A percentile compares a stretch with the other conserved stretches of the same genome.
These are phyloP conservation scores for Andrena hattorfiana DNA, from an alignment of 2,888 invertebrate species.

Conservation along the genomic window DNA sequence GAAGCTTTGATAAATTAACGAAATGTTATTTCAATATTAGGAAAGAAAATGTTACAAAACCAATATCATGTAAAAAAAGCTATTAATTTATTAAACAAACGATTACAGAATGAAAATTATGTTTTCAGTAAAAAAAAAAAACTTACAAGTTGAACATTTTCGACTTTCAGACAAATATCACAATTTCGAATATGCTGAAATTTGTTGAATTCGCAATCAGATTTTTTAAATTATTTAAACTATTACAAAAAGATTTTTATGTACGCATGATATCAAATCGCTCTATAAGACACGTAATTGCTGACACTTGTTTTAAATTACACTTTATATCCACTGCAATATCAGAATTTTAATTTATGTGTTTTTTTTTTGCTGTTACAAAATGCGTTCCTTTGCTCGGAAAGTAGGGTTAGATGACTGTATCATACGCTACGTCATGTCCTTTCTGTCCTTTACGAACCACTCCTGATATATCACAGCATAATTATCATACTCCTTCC, in stretches of 20 bases:
- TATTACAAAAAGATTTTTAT: slow-evolving; percentile 3
- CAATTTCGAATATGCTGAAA: slow-evolving; percentile 1
- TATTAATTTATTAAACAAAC: slow-evolving; percentile 12
- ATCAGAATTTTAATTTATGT: slow-evolving; percentile 4
- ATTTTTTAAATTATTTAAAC: slow-evolving; percentile 19
- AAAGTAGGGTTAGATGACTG: slow-evolving; percentile 42
- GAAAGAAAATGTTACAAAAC: not conserved
- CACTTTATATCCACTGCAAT: slow-evolving; percentile 33
- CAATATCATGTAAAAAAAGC: not conserved
- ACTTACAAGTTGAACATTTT: slow-evolving; percentile 25
- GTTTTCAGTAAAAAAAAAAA: not conserved
- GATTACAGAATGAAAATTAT: slow-evolving; percentile 1
- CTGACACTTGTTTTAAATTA: slow-evolving; percentile 12
- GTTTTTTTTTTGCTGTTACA: slow-evolving; percentile 21
- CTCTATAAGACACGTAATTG: slow-evolving; percentile 1
- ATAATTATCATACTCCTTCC: slow-evolving; percentile 60
- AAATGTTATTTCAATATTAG: not conserved
- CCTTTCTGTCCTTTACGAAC: slow-evolving; percentile 41
- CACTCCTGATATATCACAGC: slow-evolving; percentile 52
- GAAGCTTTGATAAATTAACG: not conserved
- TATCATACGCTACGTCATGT: slow-evolving; percentile 65
- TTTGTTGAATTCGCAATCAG: slow-evolving; percentile 2
- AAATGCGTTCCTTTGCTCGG: slow-evolving; percentile 16
- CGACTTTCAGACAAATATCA: not conserved
- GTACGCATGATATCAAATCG: slow-evolving; percentile 4